Percentiles rank a stretch among this genome's conserved stretches.
phyloP scores from a whole-genome alignment of 2,113 vertebrate species.

The Theristicus caerulescens region DNA sequence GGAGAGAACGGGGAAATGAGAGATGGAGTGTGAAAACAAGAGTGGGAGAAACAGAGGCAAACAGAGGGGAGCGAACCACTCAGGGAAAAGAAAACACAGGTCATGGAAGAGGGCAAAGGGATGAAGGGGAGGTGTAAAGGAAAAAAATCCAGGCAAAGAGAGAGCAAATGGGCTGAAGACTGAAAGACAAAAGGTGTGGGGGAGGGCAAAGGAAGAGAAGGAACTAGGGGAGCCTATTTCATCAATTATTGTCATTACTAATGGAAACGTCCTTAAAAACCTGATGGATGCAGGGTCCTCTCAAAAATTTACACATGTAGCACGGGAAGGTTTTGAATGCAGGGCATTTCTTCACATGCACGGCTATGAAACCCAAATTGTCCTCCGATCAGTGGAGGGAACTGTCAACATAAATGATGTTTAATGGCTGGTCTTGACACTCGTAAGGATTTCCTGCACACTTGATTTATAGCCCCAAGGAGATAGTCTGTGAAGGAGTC shows the following conservation, averaged over 20 bases:
- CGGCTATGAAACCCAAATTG: not conserved
- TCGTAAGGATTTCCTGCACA: not conserved
- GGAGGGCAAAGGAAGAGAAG: not conserved
- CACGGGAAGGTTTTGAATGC: not conserved
- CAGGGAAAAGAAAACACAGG: not conserved
- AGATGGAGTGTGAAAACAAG: not conserved
- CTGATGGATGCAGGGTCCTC: not conserved
- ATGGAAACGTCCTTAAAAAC: not conserved
- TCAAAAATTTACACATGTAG: constrained; percentile 5
- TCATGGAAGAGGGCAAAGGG: not conserved
- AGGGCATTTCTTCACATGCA: not conserved
- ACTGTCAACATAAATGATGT: not conserved
- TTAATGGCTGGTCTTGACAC: not conserved
- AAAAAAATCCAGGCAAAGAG: not conserved
- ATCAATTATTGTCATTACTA: not conserved
- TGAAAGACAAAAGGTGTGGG: not conserved
- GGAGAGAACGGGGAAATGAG: not conserved
- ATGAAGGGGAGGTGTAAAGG: not conserved
- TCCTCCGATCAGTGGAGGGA: not conserved
- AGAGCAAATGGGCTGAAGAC: not conserved
- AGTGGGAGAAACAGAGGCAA: not conserved
- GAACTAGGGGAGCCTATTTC: not conserved
- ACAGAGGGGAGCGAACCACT: not conserved
- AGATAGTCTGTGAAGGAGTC: not conserved
- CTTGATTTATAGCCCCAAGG: not conserved